Percentiles rank a stretch among this genome's conserved stretches.
These are phyloP conservation scores for Parambassis ranga DNA, from an alignment of 2,797 vertebrate genomes.

Conservation along the genomic window DNA sequence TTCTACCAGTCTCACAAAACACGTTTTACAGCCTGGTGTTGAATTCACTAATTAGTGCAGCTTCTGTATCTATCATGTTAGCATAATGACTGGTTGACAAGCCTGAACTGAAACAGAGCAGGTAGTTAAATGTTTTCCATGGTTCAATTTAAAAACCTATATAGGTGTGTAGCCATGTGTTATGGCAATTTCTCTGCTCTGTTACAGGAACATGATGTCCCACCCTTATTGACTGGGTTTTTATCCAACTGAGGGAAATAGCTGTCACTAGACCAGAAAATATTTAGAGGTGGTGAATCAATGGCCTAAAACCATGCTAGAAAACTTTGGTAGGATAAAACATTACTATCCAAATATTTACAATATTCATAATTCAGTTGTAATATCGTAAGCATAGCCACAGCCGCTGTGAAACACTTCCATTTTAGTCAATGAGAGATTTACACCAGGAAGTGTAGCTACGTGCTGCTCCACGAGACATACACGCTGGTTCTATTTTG, in stretches of 20 bases:
- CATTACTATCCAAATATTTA: too few relatives aligned
- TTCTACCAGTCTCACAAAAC: too few relatives aligned
- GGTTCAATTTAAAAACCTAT: neutral
- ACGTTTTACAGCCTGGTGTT: neutral
- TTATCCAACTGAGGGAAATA: neutral
- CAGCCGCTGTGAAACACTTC: too few relatives aligned
- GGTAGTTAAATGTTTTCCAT: neutral
- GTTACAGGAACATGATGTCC: neutral
- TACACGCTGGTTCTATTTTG: too few relatives aligned
- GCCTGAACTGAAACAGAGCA: neutral
- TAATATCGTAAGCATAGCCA: too few relatives aligned
- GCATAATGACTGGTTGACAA: neutral
- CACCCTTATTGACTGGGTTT: neutral
- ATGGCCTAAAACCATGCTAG: too few relatives aligned
- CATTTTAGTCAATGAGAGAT: too few relatives aligned
- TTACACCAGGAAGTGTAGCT: too few relatives aligned
- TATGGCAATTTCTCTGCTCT: neutral
- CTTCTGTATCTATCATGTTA: neutral
- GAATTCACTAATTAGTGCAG: neutral
- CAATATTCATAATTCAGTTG: too few relatives aligned
- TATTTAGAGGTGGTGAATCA: too few relatives aligned
- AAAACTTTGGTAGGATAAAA: too few relatives aligned
- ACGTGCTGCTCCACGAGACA: too few relatives aligned
- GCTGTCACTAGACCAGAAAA: neutral
- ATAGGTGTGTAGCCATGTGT: neutral